Base-by-base conservation (phyloP, 2,797 vertebrate species). In the Oreortyx pictus region DNA sequence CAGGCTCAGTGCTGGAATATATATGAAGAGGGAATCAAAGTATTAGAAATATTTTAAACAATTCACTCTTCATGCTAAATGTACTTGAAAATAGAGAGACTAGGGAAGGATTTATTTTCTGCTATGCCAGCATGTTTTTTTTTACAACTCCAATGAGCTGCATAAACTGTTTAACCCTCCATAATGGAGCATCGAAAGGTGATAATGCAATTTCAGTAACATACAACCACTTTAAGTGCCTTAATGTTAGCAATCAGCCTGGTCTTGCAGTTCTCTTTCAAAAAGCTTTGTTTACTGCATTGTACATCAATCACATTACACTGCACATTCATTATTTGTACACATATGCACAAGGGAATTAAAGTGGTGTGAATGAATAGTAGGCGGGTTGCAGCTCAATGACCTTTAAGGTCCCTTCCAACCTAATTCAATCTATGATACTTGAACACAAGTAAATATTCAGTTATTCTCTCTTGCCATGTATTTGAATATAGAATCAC, bases 281-380 rank as follows among this genome's bases (percentile, higher is more conserved):
- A 56, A 74, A 31, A 80, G 12, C 14, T 76, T 80, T 70, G 29
- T 52, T 82, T 73, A 71, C 76, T 79, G 49, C 46, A 47, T 14
- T 68, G 44, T 25, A 70, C 66, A 74, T 29, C 31, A 83, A 24
- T 2, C 31, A 64, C 49, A 81, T 43, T 39, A 65, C 15, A 31
- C 65, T 75, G 11, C 37, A 47, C 0, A 0, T 89, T 64, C 14
- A 25, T 71, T 83, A 71, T 1, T 2, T 0, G 1, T 44, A 11
- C 54, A 71, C 2, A 4, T 70, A 50, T 22, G 50, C 24, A 75
- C 10, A 24, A 76, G 22, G 22, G 27, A 86, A 52, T 54, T 76
- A 82, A 90, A 37, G 49, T 43, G 43, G 4, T 77, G 47, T 2
- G 9, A 82, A 73, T 8, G 25, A 52, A 27, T 52, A 52, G 15